Conservation (phyloP, 2,888 invertebrate species). For the Sycophila texana region DNA sequence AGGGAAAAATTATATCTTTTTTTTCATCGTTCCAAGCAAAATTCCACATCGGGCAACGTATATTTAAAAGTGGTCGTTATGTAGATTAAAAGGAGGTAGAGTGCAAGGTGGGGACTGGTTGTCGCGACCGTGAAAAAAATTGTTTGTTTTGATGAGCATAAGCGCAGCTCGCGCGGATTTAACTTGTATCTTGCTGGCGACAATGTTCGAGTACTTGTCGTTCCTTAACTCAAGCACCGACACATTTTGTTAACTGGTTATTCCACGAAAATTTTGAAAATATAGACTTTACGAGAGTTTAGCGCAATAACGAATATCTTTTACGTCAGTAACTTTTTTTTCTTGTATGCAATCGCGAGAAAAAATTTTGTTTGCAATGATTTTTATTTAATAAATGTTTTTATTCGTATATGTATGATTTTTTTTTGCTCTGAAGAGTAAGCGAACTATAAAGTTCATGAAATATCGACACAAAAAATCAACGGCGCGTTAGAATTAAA, state of each 20-base stretch:
- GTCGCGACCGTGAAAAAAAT: constrained; percentile 54
- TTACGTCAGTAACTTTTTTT: too few species aligned
- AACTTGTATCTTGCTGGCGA: constrained; percentile 10
- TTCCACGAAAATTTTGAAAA: constrained; percentile 51
- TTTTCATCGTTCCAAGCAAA: too few species aligned
- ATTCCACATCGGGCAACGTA: neutral
- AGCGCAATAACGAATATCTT: too few species aligned
- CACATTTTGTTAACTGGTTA: constrained; percentile 26
- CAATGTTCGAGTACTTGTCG: constrained; percentile 14
- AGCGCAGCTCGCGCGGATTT: constrained; percentile 28
- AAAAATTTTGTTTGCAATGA: too few species aligned
- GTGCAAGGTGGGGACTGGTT: constrained; percentile 17
- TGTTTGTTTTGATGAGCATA: constrained; percentile 61
- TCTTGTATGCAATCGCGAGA: too few species aligned
- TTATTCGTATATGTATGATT: too few species aligned
- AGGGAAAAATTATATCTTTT: too few species aligned
- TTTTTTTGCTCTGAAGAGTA: too few species aligned
- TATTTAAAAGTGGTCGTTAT: neutral
- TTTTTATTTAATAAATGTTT: too few species aligned
- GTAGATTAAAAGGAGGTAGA: constrained; percentile 24
- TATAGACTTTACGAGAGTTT: neutral
- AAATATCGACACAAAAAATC: too few species aligned
- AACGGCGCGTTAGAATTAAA: too few species aligned
- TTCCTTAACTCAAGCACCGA: neutral
- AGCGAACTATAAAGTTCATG: too few species aligned